These are phyloP conservation scores for Vulpes ferrilata DNA, from an alignment of 2,113 vertebrate species.

Conservation along the genomic window DNA sequence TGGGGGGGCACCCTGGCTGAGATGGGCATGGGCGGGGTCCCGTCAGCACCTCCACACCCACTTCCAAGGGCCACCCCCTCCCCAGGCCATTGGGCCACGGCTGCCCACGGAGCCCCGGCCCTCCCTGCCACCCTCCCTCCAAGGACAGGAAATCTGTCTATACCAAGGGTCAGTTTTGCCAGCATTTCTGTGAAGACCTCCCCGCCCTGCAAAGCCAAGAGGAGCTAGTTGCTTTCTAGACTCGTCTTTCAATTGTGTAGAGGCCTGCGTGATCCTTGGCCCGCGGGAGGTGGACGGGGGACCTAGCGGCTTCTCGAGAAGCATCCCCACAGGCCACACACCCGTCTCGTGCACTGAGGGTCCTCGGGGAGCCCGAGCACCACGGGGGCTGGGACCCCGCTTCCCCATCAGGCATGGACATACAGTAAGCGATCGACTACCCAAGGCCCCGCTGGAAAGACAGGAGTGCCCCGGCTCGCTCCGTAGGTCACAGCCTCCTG, in stretches of 20 bases:
- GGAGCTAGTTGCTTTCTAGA: neutral
- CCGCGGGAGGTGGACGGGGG: fast-evolving
- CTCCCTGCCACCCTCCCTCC: neutral
- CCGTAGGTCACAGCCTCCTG: fast-evolving
- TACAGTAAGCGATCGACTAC: no score
- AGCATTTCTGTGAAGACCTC: neutral
- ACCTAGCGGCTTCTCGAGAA: neutral
- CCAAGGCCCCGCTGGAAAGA: fast-evolving
- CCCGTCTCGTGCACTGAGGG: fast-evolving
- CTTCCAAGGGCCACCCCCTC: neutral
- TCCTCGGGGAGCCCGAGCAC: neutral
- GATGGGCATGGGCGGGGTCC: fast-evolving
- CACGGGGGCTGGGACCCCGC: neutral
- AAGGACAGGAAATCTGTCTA: neutral
- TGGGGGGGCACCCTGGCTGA: neutral
- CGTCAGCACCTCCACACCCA: neutral
- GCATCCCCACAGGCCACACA: neutral
- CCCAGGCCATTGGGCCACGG: neutral
- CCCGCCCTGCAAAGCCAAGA: neutral
- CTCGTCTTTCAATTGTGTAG: fast-evolving
- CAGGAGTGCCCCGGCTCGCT: fast-evolving
- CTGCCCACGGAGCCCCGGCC: neutral
- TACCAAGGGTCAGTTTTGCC: neutral
- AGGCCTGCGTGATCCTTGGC: neutral
- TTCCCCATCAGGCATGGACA: neutral